Base-by-base conservation (phyloP, 2,797 vertebrate genomes). In the Scleropages formosus region DNA sequence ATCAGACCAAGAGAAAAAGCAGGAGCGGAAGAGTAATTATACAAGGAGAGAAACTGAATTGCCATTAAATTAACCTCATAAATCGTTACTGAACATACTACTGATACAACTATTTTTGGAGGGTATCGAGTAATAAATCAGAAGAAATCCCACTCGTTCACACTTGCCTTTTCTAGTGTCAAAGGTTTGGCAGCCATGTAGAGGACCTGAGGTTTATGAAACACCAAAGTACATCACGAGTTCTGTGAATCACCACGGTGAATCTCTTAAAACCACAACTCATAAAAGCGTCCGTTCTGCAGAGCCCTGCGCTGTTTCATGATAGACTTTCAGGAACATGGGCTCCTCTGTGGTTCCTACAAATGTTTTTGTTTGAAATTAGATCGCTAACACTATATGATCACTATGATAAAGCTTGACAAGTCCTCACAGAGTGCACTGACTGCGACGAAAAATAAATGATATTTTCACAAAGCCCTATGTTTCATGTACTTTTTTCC, bases 391-490 rank as follows among this genome's bases (percentile, higher is more conserved):
- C 27, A 26, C 58, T 56, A 49, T 39, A 39, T 9, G 56, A 61
- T 72, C 56, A 24, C 71, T 8, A 9, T 51, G 44, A 71, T 88
- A 90, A 89, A 88, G 89, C 89, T 88, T 85, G 87, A 87, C 84
- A 89, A 87, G 80, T 80, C 73, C 70, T 88, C 88, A 86, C 86
- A 79, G 84, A 86, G 85, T 81, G 81, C 89, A 89, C 71, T 73
- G 70, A 73, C 20, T 73, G 85, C 85, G 44, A 88, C 84, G 83
- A 39, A 39, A 89, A 93, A 92, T 93, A 92, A 93, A 93, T 89
- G 91, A 91, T 92, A 93, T 93, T 93, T 93, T 92, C 89, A 88
- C 89, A 92, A 78, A 68, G 86, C 89, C 90, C 84, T 84, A 80
- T 85, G 86, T 51, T n/a, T 85, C 86, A 81, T 87, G 89, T 87